Conservation (phyloP, 2,888 invertebrate species). For the Strigamia transsilvanica region DNA sequence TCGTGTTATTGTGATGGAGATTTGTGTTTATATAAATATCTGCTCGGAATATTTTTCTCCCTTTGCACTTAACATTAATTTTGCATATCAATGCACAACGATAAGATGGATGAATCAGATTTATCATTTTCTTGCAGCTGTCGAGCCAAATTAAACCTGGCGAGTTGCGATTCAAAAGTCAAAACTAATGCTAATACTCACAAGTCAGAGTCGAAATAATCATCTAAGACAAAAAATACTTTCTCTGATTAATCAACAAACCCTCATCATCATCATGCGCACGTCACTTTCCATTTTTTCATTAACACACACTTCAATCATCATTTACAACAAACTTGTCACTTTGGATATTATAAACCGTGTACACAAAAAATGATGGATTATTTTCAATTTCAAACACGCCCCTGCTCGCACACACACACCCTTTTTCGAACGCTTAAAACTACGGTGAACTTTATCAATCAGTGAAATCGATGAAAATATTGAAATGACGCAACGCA, state of each 20-base stretch:
- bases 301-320: slow-evolving; percentile 38
- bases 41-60: not conserved
- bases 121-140: slow-evolving; percentile 53
- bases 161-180: not conserved
- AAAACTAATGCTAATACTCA: no score
- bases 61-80: slow-evolving; percentile 50
- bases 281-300: slow-evolving; percentile 39
- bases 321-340: slow-evolving; percentile 47
- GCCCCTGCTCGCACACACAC: not conserved
- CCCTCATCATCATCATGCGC: slow-evolving; percentile 28
- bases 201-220: not conserved
- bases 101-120: slow-evolving; percentile 53
- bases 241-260: slow-evolving; percentile 37
- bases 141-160: slow-evolving; percentile 49
- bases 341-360: slow-evolving; percentile 40
- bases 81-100: slow-evolving; percentile 53
- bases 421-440: not conserved
- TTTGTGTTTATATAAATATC: slow-evolving; percentile 37
- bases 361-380: slow-evolving; percentile 45
- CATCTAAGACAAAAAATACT: slow-evolving; percentile 31
- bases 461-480: slow-evolving; percentile 6
- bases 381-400: slow-evolving; percentile 43
- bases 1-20: slow-evolving; percentile 34
- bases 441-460: slow-evolving; percentile 7
- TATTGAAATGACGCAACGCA: not conserved